Conservation (phyloP, 37 sponge, comb jelly and placozoan genomes). For the Ianthella basta region DNA sequence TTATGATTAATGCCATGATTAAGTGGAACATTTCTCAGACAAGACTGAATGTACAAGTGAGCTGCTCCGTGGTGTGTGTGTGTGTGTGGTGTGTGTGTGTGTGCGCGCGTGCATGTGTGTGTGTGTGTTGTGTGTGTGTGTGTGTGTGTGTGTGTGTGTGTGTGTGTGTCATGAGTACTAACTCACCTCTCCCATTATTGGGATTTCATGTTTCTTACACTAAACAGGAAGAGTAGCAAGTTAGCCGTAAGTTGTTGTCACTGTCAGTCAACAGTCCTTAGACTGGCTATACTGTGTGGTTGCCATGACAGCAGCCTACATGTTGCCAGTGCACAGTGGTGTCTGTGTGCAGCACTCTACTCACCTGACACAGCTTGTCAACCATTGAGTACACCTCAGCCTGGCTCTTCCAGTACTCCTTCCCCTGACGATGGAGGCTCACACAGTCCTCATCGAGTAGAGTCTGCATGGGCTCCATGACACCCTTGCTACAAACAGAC, state of each 20-base stretch:
- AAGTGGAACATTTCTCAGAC: too few relatives aligned
- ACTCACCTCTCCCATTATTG: slow-evolving; percentile 53
- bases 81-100: too few relatives aligned
- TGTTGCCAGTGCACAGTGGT: neutral
- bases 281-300: too few relatives aligned
- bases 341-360: neutral
- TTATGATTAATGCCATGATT: too few relatives aligned
- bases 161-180: neutral
- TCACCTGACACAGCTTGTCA: slow-evolving; percentile 71
- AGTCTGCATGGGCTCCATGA: slow-evolving; percentile 56
- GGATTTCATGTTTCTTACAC: slow-evolving; percentile 66
- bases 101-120: too few relatives aligned
- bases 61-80: too few relatives aligned
- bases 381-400: slow-evolving; percentile 40
- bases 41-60: too few relatives aligned
- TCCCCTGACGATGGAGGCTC: slow-evolving; percentile 42
- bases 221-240: neutral
- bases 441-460: slow-evolving; percentile 51
- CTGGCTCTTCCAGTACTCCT: slow-evolving; percentile 52
- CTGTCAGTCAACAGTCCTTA: too few relatives aligned
- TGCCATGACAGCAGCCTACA: too few relatives aligned
- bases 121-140: too few relatives aligned
- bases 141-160: too few relatives aligned
- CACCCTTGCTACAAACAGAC: slow-evolving; percentile 53
- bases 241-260: too few relatives aligned